Conservation (phyloP, 2,797 vertebrate genomes). For the Thalassophryne amazonica region DNA sequence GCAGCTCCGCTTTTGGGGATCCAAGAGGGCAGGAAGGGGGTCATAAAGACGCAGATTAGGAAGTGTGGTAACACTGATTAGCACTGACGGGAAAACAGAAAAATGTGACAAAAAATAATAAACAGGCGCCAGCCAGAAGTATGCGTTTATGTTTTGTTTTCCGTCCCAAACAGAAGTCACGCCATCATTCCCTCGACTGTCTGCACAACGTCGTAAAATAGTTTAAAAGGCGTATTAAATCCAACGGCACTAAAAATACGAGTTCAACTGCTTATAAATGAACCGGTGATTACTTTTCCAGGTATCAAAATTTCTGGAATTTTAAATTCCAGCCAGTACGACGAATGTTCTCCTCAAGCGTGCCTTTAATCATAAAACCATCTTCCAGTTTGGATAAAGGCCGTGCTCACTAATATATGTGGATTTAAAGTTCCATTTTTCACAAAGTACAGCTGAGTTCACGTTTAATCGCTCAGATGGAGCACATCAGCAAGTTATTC, state of each 20-base stretch:
- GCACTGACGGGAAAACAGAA: constrained; percentile 27
- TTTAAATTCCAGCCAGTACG: not conserved
- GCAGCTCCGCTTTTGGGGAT: constrained; percentile 16
- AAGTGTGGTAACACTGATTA: constrained; percentile 44
- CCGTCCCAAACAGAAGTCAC: not conserved
- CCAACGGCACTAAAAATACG: not conserved
- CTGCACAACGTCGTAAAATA: constrained; percentile 13
- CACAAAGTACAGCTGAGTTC: not conserved
- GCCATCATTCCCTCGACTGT: constrained; percentile 1
- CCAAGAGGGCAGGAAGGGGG: not conserved
- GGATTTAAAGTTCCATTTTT: not conserved
- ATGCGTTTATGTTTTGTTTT: not conserved
- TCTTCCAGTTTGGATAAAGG: constrained; percentile 5
- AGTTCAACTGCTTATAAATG: constrained; percentile 1
- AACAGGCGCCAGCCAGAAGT: not conserved
- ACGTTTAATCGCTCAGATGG: constrained; percentile 4
- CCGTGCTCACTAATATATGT: not conserved
- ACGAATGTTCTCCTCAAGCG: not conserved
- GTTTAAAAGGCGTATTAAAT: constrained; percentile 34
- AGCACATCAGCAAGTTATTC: not conserved
- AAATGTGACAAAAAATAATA: constrained; percentile 16
- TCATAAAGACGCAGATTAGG: constrained; percentile 24
- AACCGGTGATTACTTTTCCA: constrained; percentile 22
- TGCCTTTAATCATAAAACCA: constrained; percentile 6
- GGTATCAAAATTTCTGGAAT: not conserved